A percentile compares a stretch with the other conserved stretches of the same genome.
phyloP scores from a whole-genome alignment of 2,888 invertebrate species.

The Gortyna flavago region DNA sequence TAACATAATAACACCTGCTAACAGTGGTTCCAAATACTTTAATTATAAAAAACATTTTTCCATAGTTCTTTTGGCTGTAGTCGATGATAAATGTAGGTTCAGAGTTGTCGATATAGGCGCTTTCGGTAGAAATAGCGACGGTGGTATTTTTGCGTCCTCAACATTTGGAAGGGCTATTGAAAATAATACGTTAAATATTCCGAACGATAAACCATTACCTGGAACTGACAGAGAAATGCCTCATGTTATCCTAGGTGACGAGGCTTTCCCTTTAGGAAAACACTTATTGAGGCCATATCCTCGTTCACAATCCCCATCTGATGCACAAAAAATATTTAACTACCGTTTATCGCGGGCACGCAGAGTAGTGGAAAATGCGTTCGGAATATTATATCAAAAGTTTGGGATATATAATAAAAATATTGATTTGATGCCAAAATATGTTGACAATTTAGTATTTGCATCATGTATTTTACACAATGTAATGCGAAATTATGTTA shows the following conservation, averaged over 20 bases:
- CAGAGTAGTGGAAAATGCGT: conserved; percentile 24
- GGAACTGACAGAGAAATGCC: conserved; percentile 1
- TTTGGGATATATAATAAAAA: background rate
- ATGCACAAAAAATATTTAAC: conserved; percentile 16
- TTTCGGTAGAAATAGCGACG: conserved; percentile 1
- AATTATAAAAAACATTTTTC: conserved; percentile 12
- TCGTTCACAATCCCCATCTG: background rate
- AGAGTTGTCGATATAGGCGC: background rate
- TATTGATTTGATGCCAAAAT: background rate
- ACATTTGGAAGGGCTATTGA: background rate
- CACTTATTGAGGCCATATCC: conserved; percentile 1
- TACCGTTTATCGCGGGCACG: conserved; percentile 22
- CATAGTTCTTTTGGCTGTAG: background rate
- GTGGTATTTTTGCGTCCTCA: conserved; percentile 2
- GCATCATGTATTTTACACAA: conserved; percentile 18
- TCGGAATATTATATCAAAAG: conserved; percentile 19
- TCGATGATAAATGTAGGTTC: background rate
- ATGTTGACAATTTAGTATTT: background rate
- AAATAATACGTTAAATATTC: background rate
- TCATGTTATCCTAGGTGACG: conserved; percentile 2
- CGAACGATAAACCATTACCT: conserved; percentile 3
- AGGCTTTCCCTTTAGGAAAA: background rate
- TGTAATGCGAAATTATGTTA: conserved; percentile 20
- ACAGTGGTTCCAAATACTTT: background rate
- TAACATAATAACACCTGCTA: background rate